Evolutionary conservation across 1,140 invertebrate species (phyloP), one percentile per base, ranked within the genome.

Genomic region (Zaprionus capensis): DNA sequence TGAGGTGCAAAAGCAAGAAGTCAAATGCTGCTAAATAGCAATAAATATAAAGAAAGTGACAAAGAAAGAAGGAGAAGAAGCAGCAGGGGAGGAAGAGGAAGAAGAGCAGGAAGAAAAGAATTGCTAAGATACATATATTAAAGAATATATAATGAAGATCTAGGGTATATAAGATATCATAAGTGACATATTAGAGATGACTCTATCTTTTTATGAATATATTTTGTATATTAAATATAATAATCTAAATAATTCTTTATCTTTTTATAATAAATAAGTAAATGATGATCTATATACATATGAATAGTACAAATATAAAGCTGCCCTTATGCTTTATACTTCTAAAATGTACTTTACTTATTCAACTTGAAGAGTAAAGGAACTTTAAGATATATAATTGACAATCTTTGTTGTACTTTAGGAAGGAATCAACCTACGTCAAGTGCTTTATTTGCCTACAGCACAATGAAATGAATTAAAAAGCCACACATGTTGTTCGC

Each of bases 401-500:
- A 17, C 7, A 46, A 44, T 38, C 5, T 38, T 38, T 14, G 3
- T 7, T 38, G 14, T 15, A 5, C n/a, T 17, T 9, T 5, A 2
- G 38, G 2, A 9, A 46, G n/a, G 6, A 46, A 41, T 41, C 41
- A 20, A 17, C 46, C 46, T 24, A 51, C 46, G n/a, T 51, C 22
- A 62, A 70, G 46, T 67, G 59, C 68, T 71, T 83, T 80, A 76
- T 83, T 88, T 88, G 73, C 41, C 65, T 58, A 75, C 73, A 67
- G 57, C 80, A 70, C 77, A 83, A 91, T 87, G 78, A 80, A 91
- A 73, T 84, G 75, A 91, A 91, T 91, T 91, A 83, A 91, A 91
- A 87, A 71, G 86, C 86, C 86, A 91, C 87, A 91, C 86, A 91
- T 82, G 87, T 83, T 78, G 86, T 73, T 78, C 68, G 66, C 64